A percentile compares a stretch with the other conserved stretches of the same genome.
Conservation (phyloP, 2,113 vertebrate genomes). For the Gymnocephalus cernua region DNA sequence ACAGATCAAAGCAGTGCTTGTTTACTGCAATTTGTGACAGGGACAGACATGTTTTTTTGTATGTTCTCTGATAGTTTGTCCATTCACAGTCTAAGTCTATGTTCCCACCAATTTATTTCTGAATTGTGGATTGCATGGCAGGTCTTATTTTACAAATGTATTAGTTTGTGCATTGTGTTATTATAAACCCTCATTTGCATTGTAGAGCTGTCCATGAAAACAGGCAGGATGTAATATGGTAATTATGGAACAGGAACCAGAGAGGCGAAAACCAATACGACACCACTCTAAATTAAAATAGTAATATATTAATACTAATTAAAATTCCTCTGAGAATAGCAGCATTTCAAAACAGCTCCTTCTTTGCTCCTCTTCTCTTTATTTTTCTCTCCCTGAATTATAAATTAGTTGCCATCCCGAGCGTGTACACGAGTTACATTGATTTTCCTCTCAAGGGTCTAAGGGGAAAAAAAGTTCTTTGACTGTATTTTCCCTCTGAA, state of each 20-base stretch:
- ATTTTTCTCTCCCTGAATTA: conserved; percentile 47
- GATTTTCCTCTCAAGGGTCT: conserved; percentile 51
- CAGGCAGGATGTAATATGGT: conserved; percentile 59
- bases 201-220: conserved; percentile 61
- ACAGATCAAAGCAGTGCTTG: conserved; percentile 54
- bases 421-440: conserved; percentile 31
- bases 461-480: conserved; percentile 16
- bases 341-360: conserved; percentile 31
- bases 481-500: conserved; percentile 21
- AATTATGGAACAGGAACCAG: conserved; percentile 65
- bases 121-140: conserved; percentile 35
- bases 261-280: conserved; percentile 54
- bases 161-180: conserved; percentile 61
- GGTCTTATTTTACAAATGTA: conserved; percentile 54
- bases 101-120: conserved; percentile 64
- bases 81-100: conserved; percentile 14
- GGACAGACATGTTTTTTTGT: conserved; percentile 6
- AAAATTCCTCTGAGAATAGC: conserved; percentile 56
- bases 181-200: conserved; percentile 75
- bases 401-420: conserved; percentile 45
- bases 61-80: not conserved
- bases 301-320: conserved; percentile 70
- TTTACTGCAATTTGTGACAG: conserved; percentile 53
- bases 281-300: conserved; percentile 66
- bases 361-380: conserved; percentile 10